These are phyloP conservation scores for Hydrozoanthus tunicans DNA, from an alignment of 64 coral and sea anemone species.

Conservation along the genomic window DNA sequence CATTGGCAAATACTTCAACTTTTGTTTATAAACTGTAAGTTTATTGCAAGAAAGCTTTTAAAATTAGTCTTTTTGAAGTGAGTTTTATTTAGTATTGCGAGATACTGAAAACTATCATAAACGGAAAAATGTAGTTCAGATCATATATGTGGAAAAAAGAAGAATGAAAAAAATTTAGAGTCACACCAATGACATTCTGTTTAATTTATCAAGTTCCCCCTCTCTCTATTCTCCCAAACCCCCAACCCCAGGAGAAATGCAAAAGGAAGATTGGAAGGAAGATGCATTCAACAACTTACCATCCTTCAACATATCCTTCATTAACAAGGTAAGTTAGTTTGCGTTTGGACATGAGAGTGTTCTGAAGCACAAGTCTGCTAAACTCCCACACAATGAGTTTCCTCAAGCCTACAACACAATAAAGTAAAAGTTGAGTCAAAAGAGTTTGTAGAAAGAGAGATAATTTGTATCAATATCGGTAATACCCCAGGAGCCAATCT, in stretches of 20 bases:
- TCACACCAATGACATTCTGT: too few relatives aligned
- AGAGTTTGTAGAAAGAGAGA: background rate
- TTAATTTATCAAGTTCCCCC: too few relatives aligned
- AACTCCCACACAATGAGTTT: conserved; percentile 93
- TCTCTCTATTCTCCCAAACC: background rate
- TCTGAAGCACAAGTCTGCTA: conserved; percentile 85
- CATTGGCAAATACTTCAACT: too few relatives aligned
- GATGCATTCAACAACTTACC: conserved; percentile 50
- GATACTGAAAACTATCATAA: too few relatives aligned
- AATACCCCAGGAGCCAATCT: too few relatives aligned
- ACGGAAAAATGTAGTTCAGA: too few relatives aligned
- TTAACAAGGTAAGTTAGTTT: conserved; percentile 94
- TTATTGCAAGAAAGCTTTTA: too few relatives aligned
- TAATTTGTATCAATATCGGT: background rate
- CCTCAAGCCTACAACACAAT: conserved; percentile 70
- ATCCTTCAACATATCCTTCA: conserved; percentile 96
- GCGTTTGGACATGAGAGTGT: conserved; percentile 97
- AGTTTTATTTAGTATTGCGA: too few relatives aligned
- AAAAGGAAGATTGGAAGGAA: background rate
- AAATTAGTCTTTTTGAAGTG: too few relatives aligned
- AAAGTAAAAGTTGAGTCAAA: background rate
- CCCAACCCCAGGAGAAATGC: background rate
- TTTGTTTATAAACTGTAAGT: too few relatives aligned
- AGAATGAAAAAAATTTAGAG: too few relatives aligned
- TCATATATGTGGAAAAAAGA: too few relatives aligned